phyloP scores from a whole-genome alignment of 1,140 invertebrate genomes.

The Bombus waltoni region DNA sequence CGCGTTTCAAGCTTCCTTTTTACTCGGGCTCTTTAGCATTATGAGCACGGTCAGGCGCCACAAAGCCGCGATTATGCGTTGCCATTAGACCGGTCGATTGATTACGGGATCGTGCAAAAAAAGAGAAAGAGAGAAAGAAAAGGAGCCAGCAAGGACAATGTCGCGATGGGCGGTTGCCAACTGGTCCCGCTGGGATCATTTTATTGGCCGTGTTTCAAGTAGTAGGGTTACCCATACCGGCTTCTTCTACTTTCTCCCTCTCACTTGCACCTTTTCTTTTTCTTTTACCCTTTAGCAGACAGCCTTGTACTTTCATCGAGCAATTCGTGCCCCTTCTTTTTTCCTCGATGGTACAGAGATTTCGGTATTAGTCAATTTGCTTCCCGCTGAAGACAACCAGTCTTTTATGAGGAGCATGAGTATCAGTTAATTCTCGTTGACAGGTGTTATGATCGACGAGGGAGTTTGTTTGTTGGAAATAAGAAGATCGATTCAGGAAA shows the following conservation, averaged over 20 bases:
- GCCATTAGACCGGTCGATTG: slow-evolving; percentile 74
- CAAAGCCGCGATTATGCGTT: slow-evolving; percentile 69
- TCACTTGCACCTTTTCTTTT: slow-evolving; percentile 14
- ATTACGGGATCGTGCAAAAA: slow-evolving; percentile 72
- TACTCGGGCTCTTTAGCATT: slow-evolving; percentile 59
- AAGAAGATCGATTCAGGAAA: no score
- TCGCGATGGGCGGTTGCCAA: slow-evolving; percentile 81
- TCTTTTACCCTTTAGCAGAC: slow-evolving; percentile 25
- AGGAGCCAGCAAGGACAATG: slow-evolving; percentile 74
- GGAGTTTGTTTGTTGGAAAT: no score
- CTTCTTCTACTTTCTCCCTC: slow-evolving; percentile 33
- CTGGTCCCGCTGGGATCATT: slow-evolving; percentile 79
- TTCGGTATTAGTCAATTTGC: not conserved
- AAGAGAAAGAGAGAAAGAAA: slow-evolving; percentile 66
- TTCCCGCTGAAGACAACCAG: not conserved
- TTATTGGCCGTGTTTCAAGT: slow-evolving; percentile 72
- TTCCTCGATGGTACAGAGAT: not conserved
- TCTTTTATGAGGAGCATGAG: not conserved
- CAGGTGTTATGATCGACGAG: not conserved
- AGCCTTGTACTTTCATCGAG: slow-evolving; percentile 28
- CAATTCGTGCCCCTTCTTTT: not conserved
- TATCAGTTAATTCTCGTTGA: not conserved
- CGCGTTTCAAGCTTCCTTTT: slow-evolving; percentile 43
- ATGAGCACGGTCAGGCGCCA: slow-evolving; percentile 50
- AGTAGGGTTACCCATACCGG: slow-evolving; percentile 53